phyloP scores from a whole-genome alignment of 2,113 vertebrate genomes.

The Chaenogobius annularis region DNA sequence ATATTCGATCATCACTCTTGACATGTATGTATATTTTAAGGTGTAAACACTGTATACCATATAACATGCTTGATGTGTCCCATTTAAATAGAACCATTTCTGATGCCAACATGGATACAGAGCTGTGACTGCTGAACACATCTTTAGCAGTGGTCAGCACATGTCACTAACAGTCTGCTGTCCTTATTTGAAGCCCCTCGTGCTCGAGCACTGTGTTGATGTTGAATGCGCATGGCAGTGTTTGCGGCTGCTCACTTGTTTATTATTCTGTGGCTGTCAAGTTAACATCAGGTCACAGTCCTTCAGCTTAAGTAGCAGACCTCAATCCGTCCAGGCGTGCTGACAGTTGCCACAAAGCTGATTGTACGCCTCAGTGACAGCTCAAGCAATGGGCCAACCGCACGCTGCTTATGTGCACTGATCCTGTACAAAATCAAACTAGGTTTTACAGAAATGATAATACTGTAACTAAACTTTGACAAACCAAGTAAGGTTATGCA shows the following conservation, averaged over 20 bases:
- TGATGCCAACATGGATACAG: background rate
- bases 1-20: no score
- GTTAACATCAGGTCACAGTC: conserved; percentile 51
- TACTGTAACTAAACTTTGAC: background rate
- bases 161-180: conserved; percentile 43
- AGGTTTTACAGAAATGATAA: background rate
- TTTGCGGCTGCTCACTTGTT: conserved; percentile 28
- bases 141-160: conserved; percentile 15
- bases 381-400: conserved; percentile 36
- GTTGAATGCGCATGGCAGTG: conserved; percentile 10
- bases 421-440: conserved; percentile 23
- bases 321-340: conserved; percentile 27
- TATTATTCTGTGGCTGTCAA: conserved; percentile 20
- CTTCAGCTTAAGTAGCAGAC: conserved; percentile 38
- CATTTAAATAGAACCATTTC: background rate
- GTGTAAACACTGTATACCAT: no score
- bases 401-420: conserved; percentile 44
- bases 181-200: conserved; percentile 20
- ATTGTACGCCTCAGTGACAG: conserved; percentile 51
- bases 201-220: background rate
- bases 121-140: background rate
- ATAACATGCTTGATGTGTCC: no score
- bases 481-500: background rate
- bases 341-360: conserved; percentile 56
- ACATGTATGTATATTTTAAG: no score